A percentile compares a stretch with the other conserved stretches of the same genome.
Evolutionary conservation across 2,888 invertebrate species (phyloP).

Genomic region (Mesorhabditis sp.): DNA sequence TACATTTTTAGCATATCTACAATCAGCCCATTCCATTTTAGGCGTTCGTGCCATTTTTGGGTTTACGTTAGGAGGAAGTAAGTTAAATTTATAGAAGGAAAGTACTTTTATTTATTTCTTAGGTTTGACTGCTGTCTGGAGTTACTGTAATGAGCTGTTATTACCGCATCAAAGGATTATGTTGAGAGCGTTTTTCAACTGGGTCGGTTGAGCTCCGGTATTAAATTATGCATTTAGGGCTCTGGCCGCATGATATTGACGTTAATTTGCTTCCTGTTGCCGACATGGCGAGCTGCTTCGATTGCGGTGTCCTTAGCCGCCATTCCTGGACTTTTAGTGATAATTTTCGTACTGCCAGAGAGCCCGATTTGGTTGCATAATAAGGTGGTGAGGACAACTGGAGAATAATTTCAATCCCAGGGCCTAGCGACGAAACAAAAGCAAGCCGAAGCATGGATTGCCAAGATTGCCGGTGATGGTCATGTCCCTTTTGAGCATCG

Average conservation of each 20-base stretch:
- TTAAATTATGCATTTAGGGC: neutral
- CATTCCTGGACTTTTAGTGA: constrained; percentile 29
- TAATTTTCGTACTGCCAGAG: constrained; percentile 38
- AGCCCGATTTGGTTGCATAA: constrained; percentile 46
- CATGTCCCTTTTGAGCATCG: constrained; percentile 22
- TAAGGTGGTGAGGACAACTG: constrained; percentile 14
- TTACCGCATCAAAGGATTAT: neutral
- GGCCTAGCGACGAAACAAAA: constrained; percentile 26
- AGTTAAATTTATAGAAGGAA: neutral
- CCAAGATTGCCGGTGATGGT: constrained; percentile 28
- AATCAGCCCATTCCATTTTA: neutral
- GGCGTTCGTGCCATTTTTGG: neutral
- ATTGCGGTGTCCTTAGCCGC: constrained; percentile 16
- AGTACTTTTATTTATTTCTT: neutral
- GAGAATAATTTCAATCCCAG: neutral
- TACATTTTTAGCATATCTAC: neutral
- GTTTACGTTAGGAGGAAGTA: neutral
- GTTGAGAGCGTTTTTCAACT: constrained; percentile 2
- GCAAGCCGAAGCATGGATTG: constrained; percentile 24
- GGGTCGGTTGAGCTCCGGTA: neutral
- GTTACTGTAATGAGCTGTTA: neutral
- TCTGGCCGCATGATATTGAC: neutral
- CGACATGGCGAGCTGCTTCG: neutral
- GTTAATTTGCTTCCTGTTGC: neutral
- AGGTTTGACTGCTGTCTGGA: neutral